These are phyloP conservation scores for Pangasius djambal DNA, from an alignment of 2,797 vertebrate genomes.

Conservation along the genomic window DNA sequence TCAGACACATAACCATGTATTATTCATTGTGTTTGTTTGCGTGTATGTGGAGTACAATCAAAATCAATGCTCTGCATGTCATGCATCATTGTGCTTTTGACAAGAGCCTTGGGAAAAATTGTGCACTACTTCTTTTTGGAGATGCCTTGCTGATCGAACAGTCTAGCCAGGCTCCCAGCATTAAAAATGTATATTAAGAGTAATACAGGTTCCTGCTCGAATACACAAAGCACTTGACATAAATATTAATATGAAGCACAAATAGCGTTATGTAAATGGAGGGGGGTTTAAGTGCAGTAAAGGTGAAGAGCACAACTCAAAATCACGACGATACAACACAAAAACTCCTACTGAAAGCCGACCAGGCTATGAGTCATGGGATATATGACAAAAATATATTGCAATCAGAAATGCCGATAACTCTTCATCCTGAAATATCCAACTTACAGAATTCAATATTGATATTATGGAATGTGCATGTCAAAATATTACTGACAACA, in stretches of 20 bases:
- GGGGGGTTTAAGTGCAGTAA: not conserved
- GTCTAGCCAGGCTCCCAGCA: not conserved
- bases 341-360: not conserved
- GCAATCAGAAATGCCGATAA: not conserved
- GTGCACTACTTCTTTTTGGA: not conserved
- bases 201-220: not conserved
- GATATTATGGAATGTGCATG: not conserved
- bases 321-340: not conserved
- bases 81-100: not conserved
- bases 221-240: not conserved
- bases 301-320: not conserved
- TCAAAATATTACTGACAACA: not conserved
- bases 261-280: conserved; percentile 9
- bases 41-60: conserved; percentile 31
- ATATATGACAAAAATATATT: not conserved
- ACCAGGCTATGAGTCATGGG: not conserved
- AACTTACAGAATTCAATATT: not conserved
- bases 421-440: not conserved
- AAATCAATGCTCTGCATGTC: conserved; percentile 12
- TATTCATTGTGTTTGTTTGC: conserved; percentile 41
- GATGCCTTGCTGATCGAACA: not conserved
- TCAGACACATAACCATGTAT: conserved; percentile 24
- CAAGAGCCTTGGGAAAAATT: conserved; percentile 26
- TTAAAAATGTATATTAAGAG: conserved; percentile 21
- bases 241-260: not conserved